Conservation (phyloP, 2,113 vertebrate genomes). For the Cyprinodon variegatus region DNA sequence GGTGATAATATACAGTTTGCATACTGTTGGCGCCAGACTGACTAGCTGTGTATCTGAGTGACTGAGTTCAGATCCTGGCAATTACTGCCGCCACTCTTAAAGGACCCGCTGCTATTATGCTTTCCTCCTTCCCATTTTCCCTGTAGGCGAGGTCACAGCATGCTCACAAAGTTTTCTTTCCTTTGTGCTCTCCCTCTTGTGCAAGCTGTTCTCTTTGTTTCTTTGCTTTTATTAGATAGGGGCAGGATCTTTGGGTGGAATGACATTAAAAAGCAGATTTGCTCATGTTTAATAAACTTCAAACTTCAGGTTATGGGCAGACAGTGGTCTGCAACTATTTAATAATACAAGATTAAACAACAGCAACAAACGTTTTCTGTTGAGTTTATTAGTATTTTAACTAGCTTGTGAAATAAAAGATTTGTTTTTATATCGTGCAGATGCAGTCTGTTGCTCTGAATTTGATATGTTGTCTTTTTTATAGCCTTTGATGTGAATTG, state of each 20-base stretch:
- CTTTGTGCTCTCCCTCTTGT: slow-evolving; percentile 59
- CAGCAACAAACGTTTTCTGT: slow-evolving; percentile 15
- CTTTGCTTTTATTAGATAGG: slow-evolving; percentile 29
- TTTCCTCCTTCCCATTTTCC: slow-evolving; percentile 66
- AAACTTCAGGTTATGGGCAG: slow-evolving; percentile 23
- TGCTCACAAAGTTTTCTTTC: slow-evolving; percentile 68
- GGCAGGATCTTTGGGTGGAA: slow-evolving; percentile 21
- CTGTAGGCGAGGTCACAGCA: slow-evolving; percentile 75
- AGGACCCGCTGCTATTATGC: slow-evolving; percentile 83
- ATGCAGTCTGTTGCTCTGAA: slow-evolving; percentile 23
- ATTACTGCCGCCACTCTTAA: slow-evolving; percentile 93
- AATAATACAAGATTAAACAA: slow-evolving; percentile 17
- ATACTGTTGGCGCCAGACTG: slow-evolving; percentile 96
- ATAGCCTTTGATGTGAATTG: slow-evolving; percentile 15
- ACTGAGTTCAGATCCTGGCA: slow-evolving; percentile 90
- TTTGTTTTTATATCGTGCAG: slow-evolving; percentile 4
- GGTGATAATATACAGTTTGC: slow-evolving; percentile 97
- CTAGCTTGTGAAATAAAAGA: slow-evolving; percentile 19
- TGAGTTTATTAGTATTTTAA: slow-evolving; percentile 43
- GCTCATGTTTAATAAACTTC: slow-evolving; percentile 26
- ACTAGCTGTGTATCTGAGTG: slow-evolving; percentile 90
- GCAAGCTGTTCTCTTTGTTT: slow-evolving; percentile 37
- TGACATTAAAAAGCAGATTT: slow-evolving; percentile 39
- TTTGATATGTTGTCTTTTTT: slow-evolving; percentile 18
- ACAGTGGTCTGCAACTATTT: slow-evolving; percentile 36